Conservation (phyloP, 1,140 invertebrate species). For the Pemphigus obesinymphae region DNA sequence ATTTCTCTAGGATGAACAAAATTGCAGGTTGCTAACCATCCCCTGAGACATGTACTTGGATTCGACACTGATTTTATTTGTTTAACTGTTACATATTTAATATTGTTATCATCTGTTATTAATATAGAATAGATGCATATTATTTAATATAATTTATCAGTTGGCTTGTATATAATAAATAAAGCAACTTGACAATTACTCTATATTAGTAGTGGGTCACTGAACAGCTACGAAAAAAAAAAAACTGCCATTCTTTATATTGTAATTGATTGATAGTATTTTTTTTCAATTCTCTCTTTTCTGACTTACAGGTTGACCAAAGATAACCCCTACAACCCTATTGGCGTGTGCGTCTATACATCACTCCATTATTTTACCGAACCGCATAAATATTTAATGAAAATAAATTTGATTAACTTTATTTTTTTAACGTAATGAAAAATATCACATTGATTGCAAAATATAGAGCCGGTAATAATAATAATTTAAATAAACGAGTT, state of each 20-base stretch:
- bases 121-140: background rate
- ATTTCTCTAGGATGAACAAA: too few species aligned
- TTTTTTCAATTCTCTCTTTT: background rate
- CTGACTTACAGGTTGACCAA: background rate
- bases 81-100: too few species aligned
- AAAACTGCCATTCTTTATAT: background rate
- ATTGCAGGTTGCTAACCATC: too few species aligned
- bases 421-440: too few species aligned
- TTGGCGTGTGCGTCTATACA: background rate
- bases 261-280: background rate
- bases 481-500: too few species aligned
- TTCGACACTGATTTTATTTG: background rate
- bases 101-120: background rate
- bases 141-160: background rate
- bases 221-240: background rate
- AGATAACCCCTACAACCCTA: background rate
- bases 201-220: background rate
- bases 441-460: too few species aligned
- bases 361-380: background rate
- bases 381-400: too few species aligned
- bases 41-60: too few species aligned
- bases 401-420: too few species aligned
- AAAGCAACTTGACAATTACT: background rate
- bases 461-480: too few species aligned
- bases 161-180: constrained; percentile 13